Conservation (phyloP, 1,140 invertebrate genomes). For the Aphis craccivora region DNA sequence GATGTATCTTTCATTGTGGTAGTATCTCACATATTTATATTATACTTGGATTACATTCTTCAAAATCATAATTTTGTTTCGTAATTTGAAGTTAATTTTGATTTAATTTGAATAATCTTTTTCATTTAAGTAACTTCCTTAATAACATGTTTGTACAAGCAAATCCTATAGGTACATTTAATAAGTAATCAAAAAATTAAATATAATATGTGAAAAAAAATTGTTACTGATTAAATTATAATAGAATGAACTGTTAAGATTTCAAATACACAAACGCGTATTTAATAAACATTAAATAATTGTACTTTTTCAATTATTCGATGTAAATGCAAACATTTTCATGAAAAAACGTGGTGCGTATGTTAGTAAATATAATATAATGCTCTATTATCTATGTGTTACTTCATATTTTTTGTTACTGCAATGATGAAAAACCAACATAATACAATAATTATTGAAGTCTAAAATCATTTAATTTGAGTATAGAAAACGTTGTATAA, state of each 20-base stretch:
- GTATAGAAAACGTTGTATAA: background rate
- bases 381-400: background rate
- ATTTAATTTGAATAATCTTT: background rate
- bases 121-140: background rate
- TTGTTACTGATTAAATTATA: background rate
- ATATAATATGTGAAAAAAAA: background rate
- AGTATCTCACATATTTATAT: background rate
- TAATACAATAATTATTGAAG: background rate
- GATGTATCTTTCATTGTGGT: background rate
- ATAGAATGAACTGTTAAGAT: too few relatives aligned
- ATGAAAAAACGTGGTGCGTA: background rate
- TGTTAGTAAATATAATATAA: background rate
- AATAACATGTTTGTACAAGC: background rate
- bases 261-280: background rate
- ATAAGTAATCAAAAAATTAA: background rate
- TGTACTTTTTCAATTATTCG: background rate
- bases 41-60: background rate
- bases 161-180: background rate
- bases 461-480: background rate
- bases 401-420: background rate
- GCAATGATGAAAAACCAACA: background rate
- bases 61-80: background rate
- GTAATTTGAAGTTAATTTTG: background rate
- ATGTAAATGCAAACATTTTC: background rate
- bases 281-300: constrained; percentile 2